Evolutionary conservation across 2,888 invertebrate species (phyloP), one percentile per base, ranked within the genome.

Genomic region (Doris montereyensis): DNA sequence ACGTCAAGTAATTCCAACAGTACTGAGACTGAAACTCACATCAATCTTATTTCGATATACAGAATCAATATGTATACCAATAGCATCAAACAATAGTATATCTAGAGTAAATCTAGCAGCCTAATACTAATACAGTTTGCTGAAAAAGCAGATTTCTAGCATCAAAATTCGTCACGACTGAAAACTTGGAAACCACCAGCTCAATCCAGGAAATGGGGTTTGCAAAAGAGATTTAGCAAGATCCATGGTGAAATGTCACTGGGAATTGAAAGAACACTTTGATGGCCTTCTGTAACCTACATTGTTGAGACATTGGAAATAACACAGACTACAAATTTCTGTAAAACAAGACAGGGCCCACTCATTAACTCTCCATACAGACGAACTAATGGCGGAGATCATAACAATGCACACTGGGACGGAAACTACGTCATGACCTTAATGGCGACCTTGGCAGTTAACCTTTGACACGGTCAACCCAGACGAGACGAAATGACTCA

Each of bases 351-450:
- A 71, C 74, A 67, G 1, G 17, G 35, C 28, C 72, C 60, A 68
- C 65, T 35, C 65, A 30, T 65, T 65, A 73, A 41, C 71, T 58
- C 73, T 58, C 34, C 73, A 24, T 34, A 76, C 79, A 26, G 79
- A 79, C 32, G 71, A 65, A 80, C 70, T 80, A 82, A 83, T 83
- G 83, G 83, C 84, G 82, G 84, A 84, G 82, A 84, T 84, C 79
- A 84, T 80, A 80, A 79, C 81, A 80, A 78, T 78, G 84, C 82
- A 81, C 80, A 73, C 80, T 82, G 84, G 84, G 84, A 83, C 81
- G 82, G 82, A 84, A n/a, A 81, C 81, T 79, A 84, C 84, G 82
- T 84, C 84, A 84, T 83, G 82, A 81, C 81, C 82, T 76, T 76
- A 74, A 67, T 62, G 57, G n/a, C 70, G 77, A 78, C 81, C 76